Percentiles rank a stretch among this genome's conserved stretches.
Conservation (phyloP, 1,140 invertebrate species). For the Tribolium madens region DNA sequence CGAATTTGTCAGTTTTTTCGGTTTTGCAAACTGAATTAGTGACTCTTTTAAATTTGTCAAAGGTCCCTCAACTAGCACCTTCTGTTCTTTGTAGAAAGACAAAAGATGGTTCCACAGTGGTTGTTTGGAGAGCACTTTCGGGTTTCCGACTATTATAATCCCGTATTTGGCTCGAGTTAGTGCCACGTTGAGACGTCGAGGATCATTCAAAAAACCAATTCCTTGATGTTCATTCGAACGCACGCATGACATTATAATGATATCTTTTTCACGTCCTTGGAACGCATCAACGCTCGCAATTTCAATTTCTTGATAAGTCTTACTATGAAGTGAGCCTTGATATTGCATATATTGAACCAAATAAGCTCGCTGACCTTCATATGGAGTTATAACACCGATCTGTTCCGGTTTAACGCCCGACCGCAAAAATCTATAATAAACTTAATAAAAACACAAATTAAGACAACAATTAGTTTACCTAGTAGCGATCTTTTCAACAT, state of each 20-base stretch:
- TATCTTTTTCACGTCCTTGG: conserved; percentile 97
- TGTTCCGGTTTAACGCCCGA: conserved; percentile 97
- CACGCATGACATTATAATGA: conserved; percentile 99
- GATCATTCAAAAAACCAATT: conserved; percentile 97
- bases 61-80: conserved; percentile 97
- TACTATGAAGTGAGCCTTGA: conserved; percentile 95
- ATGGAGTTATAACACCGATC: conserved; percentile 99
- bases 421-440: conserved; percentile 79
- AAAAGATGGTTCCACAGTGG: conserved; percentile 98
- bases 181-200: conserved; percentile 96
- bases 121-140: conserved; percentile 98
- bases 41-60: conserved; percentile 97
- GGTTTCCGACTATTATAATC: conserved; percentile 98
- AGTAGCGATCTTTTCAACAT: conserved; percentile 98
- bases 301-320: conserved; percentile 98
- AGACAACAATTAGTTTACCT: conserved; percentile 56
- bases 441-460: background rate
- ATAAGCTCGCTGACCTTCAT: conserved; percentile 98
- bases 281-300: conserved; percentile 99
- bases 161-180: conserved; percentile 98
- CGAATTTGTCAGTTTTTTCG: conserved; percentile 93
- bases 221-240: conserved; percentile 91
- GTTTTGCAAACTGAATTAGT: conserved; percentile 96
- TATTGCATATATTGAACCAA: conserved; percentile 99
- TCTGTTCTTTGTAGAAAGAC: conserved; percentile 98